These are phyloP conservation scores for Drosophila affinis DNA, from an alignment of 2,888 invertebrate species.

Conservation along the genomic window DNA sequence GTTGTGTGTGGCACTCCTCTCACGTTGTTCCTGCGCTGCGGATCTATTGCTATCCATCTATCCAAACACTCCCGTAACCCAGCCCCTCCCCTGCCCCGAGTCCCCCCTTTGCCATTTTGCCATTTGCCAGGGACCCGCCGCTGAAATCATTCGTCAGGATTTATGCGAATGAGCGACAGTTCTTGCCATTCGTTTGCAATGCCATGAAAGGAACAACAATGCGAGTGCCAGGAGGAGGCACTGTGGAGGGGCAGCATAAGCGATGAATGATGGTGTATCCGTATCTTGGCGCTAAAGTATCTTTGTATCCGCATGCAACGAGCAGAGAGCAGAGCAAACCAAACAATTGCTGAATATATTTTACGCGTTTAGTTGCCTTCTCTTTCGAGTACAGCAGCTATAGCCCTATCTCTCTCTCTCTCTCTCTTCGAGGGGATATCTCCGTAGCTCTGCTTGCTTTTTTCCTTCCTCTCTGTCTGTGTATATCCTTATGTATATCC, in stretches of 20 bases:
- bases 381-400: neutral
- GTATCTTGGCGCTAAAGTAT: slow-evolving; percentile 75
- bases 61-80: slow-evolving; percentile 3
- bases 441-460: slow-evolving; percentile 9
- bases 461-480: slow-evolving; percentile 5
- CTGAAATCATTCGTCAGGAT: slow-evolving; percentile 81
- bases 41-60: slow-evolving; percentile 3
- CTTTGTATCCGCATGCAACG: slow-evolving; percentile 60
- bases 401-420: neutral
- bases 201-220: slow-evolving; percentile 54
- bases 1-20: slow-evolving; percentile 48
- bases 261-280: slow-evolving; percentile 81
- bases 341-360: slow-evolving; percentile 79
- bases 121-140: slow-evolving; percentile 47
- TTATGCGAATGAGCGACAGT: slow-evolving; percentile 81
- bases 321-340: slow-evolving; percentile 1
- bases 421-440: too few relatives aligned
- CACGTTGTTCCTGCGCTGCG: slow-evolving; percentile 30
- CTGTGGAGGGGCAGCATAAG: slow-evolving; percentile 59
- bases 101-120: neutral
- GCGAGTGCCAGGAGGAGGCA: slow-evolving; percentile 20
- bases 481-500: neutral
- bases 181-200: slow-evolving; percentile 74
- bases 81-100: neutral
- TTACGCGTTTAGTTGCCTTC: slow-evolving; percentile 67